Evolutionary conservation across 2,888 invertebrate species (phyloP).

Genomic region (Cantharis flavilabris): DNA sequence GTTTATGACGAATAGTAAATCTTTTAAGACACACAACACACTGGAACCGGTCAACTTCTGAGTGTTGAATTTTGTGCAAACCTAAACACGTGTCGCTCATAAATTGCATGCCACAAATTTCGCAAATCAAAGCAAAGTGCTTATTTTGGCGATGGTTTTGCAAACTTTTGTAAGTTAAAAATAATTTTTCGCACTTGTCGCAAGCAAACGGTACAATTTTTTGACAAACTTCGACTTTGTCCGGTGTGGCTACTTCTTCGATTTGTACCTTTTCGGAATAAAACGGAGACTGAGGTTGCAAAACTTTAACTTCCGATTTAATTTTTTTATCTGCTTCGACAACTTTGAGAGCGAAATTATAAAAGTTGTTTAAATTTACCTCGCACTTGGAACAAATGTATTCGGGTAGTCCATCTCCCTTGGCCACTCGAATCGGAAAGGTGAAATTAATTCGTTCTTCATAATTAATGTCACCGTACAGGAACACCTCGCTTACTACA

Average conservation of each 20-base stretch:
- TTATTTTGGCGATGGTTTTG: slow-evolving; percentile 1
- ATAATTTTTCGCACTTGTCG: slow-evolving; percentile 7
- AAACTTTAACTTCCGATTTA: background rate
- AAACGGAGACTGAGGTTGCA: background rate
- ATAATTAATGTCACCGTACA: background rate
- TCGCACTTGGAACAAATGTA: slow-evolving; percentile 8
- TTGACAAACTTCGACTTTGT: background rate
- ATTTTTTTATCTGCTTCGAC: slow-evolving; percentile 5
- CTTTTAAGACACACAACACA: slow-evolving; percentile 5
- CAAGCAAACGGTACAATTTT: slow-evolving; percentile 1
- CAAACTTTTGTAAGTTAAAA: background rate
- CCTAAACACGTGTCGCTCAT: background rate
- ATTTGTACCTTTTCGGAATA: background rate
- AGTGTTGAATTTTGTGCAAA: background rate
- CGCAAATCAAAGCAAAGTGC: background rate
- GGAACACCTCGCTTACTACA: background rate
- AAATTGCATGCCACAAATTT: slow-evolving; percentile 6
- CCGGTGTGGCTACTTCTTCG: background rate
- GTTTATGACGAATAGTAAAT: background rate
- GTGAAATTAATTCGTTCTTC: slow-evolving; percentile 3
- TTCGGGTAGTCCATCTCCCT: slow-evolving; percentile 18
- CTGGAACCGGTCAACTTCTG: background rate
- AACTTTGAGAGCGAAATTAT: background rate
- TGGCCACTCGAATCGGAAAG: background rate
- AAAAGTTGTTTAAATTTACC: background rate